Evolutionary conservation across 2,888 invertebrate genomes (phyloP), one percentile per base, ranked within the genome.

Genomic region (Hirtodrosophila trivittata): DNA sequence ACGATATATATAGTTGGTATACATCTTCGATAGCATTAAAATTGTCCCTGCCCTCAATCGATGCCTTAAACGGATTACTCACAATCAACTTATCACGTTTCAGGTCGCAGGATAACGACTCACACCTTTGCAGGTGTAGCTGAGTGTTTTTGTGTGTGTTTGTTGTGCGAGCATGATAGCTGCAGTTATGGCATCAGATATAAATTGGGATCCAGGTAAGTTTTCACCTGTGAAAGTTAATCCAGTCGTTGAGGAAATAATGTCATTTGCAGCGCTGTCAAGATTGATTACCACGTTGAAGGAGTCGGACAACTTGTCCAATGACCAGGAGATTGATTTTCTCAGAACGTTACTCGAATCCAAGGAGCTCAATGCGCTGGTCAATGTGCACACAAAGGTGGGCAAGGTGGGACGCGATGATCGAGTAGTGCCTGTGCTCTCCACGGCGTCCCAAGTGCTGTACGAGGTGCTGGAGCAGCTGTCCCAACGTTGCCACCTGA

Each of bases 341-440:
- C 92, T 97, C 8, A 95, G 94, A 91, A 95, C 95, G 73, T 91
- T 97, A 45, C 92, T 97, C 43, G 95, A 95, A 89, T 97, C 96
- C 4, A 96, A 95, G 90, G 96, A 97, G 89, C 93, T 97, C 1
- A 95, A 97, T 91, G 97, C 97, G 26, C 92, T 97, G 76, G 96
- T 97, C 21, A 96, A 96, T 91, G 97, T 97, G 62, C 97, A 97
- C 90, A 97, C 97, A 89, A 96, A 96, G 91, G 96, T 97, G 81
- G 93, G 95, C 59, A 95, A 94, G 80, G 95, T 95, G 91, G 95
- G 95, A 51, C 94, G 95, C 86, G 96, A 96, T 92, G 96, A 96
- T 84, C 95, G 95, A 81, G 94, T 96, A 87, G 95, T 95, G 86
- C 97, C 97, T 0, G 92, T 96, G 43, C 92, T 97, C 5, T 97